Conservation (phyloP, 1,140 invertebrate genomes). For the Trinorchestia longiramus region DNA sequence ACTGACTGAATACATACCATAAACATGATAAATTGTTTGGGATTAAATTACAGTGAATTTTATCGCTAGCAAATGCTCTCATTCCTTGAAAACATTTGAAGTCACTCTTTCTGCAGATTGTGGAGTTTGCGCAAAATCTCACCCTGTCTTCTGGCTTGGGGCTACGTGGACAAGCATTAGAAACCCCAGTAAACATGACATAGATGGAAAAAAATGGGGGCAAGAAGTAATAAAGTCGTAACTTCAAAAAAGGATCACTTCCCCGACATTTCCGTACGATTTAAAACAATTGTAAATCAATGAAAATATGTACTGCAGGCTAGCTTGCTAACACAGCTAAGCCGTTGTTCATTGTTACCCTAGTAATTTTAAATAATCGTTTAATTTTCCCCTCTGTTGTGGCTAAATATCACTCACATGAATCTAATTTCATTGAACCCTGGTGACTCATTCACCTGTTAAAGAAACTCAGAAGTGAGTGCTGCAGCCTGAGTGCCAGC, state of each 20-base stretch:
- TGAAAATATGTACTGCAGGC: not conserved
- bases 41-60: too few species aligned
- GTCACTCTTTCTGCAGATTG: too few species aligned
- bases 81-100: too few species aligned
- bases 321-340: not conserved
- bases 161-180: too few species aligned
- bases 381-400: not conserved
- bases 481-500: not conserved
- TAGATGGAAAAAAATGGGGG: too few species aligned
- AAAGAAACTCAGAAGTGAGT: not conserved
- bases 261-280: not conserved
- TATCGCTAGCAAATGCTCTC: too few species aligned
- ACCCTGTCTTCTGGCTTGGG: too few species aligned
- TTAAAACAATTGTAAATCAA: not conserved
- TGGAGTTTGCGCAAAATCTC: too few species aligned
- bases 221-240: too few species aligned
- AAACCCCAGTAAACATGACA: too few species aligned
- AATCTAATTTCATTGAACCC: not conserved
- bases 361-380: not conserved
- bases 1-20: too few species aligned
- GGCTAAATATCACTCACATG: not conserved
- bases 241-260: not conserved
- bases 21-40: too few species aligned
- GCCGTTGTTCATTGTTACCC: not conserved
- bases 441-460: not conserved